A percentile compares a stretch with the other conserved stretches of the same genome.
Conservation (phyloP, 2,797 vertebrate genomes). For the Sparidentex hasta region DNA sequence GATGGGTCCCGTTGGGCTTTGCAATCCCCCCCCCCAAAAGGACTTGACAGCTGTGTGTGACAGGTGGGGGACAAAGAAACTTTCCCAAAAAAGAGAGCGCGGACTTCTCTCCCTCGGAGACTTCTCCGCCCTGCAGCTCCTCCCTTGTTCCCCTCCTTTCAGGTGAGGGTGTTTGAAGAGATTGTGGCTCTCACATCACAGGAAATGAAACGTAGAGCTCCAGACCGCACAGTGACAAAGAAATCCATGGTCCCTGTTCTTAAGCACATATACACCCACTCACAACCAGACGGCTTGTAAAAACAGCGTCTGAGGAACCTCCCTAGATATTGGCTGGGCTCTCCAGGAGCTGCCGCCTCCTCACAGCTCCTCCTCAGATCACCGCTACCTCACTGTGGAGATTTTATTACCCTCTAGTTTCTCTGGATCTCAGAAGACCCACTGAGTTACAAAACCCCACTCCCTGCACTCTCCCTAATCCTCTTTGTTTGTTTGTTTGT, state of each 20-base stretch:
- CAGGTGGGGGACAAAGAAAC: constrained; percentile 53
- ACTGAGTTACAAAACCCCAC: constrained; percentile 21
- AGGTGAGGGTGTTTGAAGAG: constrained; percentile 60
- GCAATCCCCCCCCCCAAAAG: constrained; percentile 13
- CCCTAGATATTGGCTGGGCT: constrained; percentile 62
- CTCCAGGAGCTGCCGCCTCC: constrained; percentile 62
- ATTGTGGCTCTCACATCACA: constrained; percentile 49
- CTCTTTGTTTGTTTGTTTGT: constrained; percentile 39
- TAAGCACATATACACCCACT: constrained; percentile 68
- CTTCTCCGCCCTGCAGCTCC: constrained; percentile 2
- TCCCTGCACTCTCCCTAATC: constrained; percentile 24
- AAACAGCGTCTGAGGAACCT: constrained; percentile 62
- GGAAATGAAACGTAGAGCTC: constrained; percentile 57
- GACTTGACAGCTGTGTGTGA: constrained; percentile 59
- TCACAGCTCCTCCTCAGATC: constrained; percentile 67
- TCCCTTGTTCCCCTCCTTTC: constrained; percentile 19
- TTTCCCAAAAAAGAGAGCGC: not conserved
- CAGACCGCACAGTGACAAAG: constrained; percentile 59
- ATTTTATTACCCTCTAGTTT: constrained; percentile 55
- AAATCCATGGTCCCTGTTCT: constrained; percentile 59
- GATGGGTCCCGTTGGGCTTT: constrained; percentile 61
- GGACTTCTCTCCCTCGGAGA: constrained; percentile 4
- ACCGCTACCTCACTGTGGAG: constrained; percentile 48
- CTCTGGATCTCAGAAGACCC: constrained; percentile 40
- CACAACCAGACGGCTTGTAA: constrained; percentile 52